These are phyloP conservation scores for Takifugu rubripes DNA, from an alignment of 2,797 vertebrate species.

Conservation along the genomic window DNA sequence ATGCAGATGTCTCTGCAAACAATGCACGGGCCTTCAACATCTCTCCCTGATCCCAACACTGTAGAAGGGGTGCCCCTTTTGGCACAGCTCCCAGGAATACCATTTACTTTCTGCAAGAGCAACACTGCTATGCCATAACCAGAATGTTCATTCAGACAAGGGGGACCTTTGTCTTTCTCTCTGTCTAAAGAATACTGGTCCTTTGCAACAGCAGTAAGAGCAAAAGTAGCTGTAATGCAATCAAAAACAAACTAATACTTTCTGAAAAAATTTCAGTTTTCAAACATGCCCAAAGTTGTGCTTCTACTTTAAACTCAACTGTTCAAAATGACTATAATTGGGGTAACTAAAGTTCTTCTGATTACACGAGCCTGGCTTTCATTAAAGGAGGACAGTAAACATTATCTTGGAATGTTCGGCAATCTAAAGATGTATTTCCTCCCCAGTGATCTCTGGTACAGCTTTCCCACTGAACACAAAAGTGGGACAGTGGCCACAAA, in stretches of 20 bases:
- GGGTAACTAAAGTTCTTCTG: conserved; percentile 16
- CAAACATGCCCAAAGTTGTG: conserved; percentile 2
- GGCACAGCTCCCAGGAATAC: conserved; percentile 41
- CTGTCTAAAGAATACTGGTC: conserved; percentile 28
- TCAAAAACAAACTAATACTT: conserved; percentile 29
- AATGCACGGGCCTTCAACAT: conserved; percentile 5
- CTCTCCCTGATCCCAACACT: conserved; percentile 23
- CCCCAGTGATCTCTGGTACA: conserved; percentile 15
- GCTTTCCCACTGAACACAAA: conserved; percentile 48
- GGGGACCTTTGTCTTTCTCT: conserved; percentile 39
- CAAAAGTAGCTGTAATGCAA: conserved; percentile 31
- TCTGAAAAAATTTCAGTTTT: conserved; percentile 17
- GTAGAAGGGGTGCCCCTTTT: conserved; percentile 43
- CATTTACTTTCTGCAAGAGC: conserved; percentile 32
- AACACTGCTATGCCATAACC: conserved; percentile 23
- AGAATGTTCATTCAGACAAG: conserved; percentile 32
- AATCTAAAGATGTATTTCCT: conserved; percentile 26
- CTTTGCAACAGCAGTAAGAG: conserved; percentile 29
- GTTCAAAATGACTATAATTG: conserved; percentile 24
- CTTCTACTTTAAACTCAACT: conserved; percentile 5
- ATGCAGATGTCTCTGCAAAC: conserved; percentile 6
- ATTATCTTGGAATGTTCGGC: conserved; percentile 48
- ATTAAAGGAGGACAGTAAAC: conserved; percentile 37
- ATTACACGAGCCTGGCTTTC: conserved; percentile 32
- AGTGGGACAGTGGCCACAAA: conserved; percentile 36